Evolutionary conservation across 2,888 invertebrate genomes (phyloP).

Genomic region (Anorthoa munda): DNA sequence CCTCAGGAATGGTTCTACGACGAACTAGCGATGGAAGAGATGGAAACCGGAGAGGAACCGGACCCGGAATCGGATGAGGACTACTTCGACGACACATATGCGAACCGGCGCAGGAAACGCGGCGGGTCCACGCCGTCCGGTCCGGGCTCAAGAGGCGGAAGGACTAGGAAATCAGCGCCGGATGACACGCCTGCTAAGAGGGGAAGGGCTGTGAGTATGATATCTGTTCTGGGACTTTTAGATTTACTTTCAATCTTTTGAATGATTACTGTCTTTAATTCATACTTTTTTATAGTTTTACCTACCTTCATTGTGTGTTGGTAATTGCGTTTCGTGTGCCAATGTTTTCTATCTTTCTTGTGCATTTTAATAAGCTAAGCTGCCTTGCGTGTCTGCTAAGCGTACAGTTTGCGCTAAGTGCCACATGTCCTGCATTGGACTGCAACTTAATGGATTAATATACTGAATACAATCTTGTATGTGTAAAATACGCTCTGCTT

Average conservation of each 20-base stretch:
- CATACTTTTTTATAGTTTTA: too few relatives aligned
- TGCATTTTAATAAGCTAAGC: too few relatives aligned
- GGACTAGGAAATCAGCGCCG: constrained; percentile 93
- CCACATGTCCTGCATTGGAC: too few relatives aligned
- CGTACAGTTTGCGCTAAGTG: too few relatives aligned
- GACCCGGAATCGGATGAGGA: constrained; percentile 98
- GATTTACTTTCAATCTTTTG: background rate
- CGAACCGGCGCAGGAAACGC: constrained; percentile 94
- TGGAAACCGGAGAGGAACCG: constrained; percentile 97
- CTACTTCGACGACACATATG: constrained; percentile 97
- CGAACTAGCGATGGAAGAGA: constrained; percentile 96
- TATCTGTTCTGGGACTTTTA: constrained; percentile 40
- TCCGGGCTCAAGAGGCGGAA: constrained; percentile 95
- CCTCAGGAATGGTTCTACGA: constrained; percentile 96
- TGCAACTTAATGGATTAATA: too few relatives aligned
- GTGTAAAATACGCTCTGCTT: too few relatives aligned
- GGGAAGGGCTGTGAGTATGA: constrained; percentile 81
- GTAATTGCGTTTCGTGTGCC: too few relatives aligned
- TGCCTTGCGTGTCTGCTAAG: too few relatives aligned
- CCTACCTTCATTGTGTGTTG: too few relatives aligned
- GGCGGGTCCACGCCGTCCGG: constrained; percentile 94
- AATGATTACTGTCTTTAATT: too few relatives aligned
- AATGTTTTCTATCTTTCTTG: too few relatives aligned
- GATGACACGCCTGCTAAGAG: constrained; percentile 86
- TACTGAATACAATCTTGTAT: too few relatives aligned